A percentile compares a stretch with the other conserved stretches of the same genome.
These are phyloP conservation scores for Parnassius glacialis DNA, from an alignment of 2,888 invertebrate genomes.

Conservation along the genomic window DNA sequence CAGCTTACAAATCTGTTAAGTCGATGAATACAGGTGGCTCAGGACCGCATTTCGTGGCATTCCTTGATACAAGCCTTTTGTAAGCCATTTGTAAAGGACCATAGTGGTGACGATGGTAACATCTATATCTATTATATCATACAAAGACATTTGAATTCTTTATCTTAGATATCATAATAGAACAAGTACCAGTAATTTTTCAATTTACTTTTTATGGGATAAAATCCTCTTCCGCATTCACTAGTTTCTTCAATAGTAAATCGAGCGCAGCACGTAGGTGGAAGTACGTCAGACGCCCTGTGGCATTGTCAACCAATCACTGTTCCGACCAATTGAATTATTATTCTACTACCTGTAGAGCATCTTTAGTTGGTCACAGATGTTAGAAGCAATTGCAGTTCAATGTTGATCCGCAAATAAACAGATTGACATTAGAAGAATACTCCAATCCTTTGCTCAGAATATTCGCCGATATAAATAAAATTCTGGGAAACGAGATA, in stretches of 20 bases:
- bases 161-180: neutral
- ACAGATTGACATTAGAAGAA: constrained; percentile 2
- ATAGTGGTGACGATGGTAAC: too few species aligned
- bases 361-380: constrained; percentile 4
- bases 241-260: constrained; percentile 9
- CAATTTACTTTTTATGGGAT: constrained; percentile 22
- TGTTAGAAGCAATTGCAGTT: neutral
- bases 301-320: constrained; percentile 23
- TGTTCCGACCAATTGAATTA: constrained; percentile 15
- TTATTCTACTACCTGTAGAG: constrained; percentile 18
- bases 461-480: too few species aligned
- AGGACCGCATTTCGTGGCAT: too few species aligned
- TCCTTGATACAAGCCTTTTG: too few species aligned
- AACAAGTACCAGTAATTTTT: constrained; percentile 16
- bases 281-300: constrained; percentile 8
- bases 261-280: neutral
- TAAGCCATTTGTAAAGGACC: too few species aligned
- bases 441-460: too few species aligned
- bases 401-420: constrained; percentile 1
- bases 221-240: constrained; percentile 18
- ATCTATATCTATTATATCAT: too few species aligned
- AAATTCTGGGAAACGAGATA: too few species aligned
- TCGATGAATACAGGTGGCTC: too few species aligned
- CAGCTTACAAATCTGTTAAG: too few species aligned
- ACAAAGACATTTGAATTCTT: too few species aligned